Evolutionary conservation across 2,113 vertebrate species (phyloP).

Genomic region (Oryzias curvinotus): DNA sequence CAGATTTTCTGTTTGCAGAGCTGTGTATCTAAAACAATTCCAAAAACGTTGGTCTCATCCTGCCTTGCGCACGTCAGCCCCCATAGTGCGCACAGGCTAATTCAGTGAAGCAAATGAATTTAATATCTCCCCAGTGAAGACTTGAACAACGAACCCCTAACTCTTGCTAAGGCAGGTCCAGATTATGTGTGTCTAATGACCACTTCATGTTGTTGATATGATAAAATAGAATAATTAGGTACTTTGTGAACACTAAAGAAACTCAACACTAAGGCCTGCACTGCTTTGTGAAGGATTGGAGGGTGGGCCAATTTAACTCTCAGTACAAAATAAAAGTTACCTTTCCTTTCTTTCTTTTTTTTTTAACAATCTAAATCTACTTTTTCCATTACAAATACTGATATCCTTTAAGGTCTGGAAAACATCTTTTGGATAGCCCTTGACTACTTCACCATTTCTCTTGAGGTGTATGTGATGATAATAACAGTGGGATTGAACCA

Average conservation of each 20-base stretch:
- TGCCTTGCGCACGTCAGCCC: neutral
- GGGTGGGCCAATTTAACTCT: neutral
- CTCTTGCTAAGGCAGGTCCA: slow-evolving; percentile 31
- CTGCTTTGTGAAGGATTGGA: neutral
- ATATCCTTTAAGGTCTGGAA: neutral
- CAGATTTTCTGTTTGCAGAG: too few relatives aligned
- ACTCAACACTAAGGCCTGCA: neutral
- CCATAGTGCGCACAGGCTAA: slow-evolving; percentile 14
- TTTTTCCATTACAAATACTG: too few relatives aligned
- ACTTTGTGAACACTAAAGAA: slow-evolving; percentile 1
- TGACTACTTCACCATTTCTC: slow-evolving; percentile 4
- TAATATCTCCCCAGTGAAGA: slow-evolving; percentile 29
- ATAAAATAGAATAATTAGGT: slow-evolving; percentile 14
- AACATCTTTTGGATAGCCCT: neutral
- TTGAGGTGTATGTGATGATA: slow-evolving; percentile 29
- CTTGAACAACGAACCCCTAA: slow-evolving; percentile 31
- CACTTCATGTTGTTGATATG: slow-evolving; percentile 10
- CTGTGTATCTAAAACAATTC: too few relatives aligned
- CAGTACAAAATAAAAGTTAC: neutral
- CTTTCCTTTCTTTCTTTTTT: too few relatives aligned
- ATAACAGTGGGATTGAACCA: slow-evolving; percentile 35
- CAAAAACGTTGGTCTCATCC: neutral
- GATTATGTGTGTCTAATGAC: slow-evolving; percentile 13
- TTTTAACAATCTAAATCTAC: too few relatives aligned
- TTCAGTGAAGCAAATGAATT: slow-evolving; percentile 41